Conservation (phyloP, 2,797 vertebrate genomes). For the Danio aesculapii region DNA sequence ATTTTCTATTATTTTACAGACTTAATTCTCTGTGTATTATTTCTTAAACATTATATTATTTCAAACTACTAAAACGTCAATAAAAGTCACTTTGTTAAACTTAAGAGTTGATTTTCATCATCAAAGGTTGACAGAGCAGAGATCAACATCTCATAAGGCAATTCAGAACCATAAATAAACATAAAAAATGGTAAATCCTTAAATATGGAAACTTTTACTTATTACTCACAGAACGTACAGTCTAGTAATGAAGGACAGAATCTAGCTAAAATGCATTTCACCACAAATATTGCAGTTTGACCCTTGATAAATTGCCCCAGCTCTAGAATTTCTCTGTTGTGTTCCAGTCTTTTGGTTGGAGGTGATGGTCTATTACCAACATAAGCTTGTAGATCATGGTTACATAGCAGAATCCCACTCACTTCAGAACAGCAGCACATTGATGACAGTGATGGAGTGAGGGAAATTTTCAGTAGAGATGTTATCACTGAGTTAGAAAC, state of each 20-base stretch:
- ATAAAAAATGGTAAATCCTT: too few species aligned
- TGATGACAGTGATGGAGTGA: conserved; percentile 41
- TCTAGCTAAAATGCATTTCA: neutral
- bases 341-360: conserved; percentile 13
- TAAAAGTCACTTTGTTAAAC: too few species aligned
- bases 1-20: too few species aligned
- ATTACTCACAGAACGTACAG: too few species aligned
- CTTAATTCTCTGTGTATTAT: too few species aligned
- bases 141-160: too few species aligned
- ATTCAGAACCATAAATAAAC: too few species aligned
- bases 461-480: conserved; percentile 31
- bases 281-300: neutral
- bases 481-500: conserved; percentile 37
- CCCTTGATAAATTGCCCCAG: neutral
- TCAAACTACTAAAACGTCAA: too few species aligned
- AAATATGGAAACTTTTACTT: too few species aligned
- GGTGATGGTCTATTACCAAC: conserved; percentile 48
- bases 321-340: conserved; percentile 11
- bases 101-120: too few species aligned
- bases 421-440: conserved; percentile 38
- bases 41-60: too few species aligned
- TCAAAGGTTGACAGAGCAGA: too few species aligned
- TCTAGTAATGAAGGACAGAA: neutral
- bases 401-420: conserved; percentile 43
- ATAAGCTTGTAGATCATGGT: conserved; percentile 39